Conservation (phyloP, 2,113 vertebrate genomes). For the Nipponia nippon region DNA sequence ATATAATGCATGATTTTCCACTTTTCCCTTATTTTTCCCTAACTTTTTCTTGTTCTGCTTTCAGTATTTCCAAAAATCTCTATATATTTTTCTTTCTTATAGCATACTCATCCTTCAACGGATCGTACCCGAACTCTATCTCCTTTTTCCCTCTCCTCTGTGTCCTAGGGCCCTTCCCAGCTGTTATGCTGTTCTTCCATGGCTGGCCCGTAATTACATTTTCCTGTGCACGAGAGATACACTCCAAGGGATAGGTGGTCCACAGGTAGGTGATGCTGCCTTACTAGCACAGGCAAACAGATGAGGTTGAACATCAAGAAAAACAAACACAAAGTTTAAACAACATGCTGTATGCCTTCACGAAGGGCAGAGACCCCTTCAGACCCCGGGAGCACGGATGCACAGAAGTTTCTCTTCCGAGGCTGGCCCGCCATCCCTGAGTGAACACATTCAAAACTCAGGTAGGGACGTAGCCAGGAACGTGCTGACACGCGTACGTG, state of each 20-base stretch:
- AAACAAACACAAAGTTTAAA: background rate
- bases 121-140: background rate
- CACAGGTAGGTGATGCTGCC: background rate
- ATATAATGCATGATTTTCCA: background rate
- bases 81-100: background rate
- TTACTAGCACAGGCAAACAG: background rate
- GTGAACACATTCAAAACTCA: background rate
- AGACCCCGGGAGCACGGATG: accelerated
- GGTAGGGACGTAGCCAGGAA: background rate
- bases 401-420: background rate
- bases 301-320: background rate
- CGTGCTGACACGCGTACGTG: accelerated
- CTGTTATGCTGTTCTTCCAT: background rate
- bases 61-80: background rate
- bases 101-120: background rate
- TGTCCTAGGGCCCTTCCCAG: background rate
- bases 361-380: background rate
- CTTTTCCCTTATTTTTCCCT: background rate
- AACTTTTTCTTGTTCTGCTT: background rate
- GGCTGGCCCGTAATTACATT: background rate
- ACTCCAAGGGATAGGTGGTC: background rate
- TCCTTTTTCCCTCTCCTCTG: background rate
- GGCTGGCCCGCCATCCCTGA: accelerated
- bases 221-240: background rate
- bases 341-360: background rate